Percentiles rank a stretch among this genome's conserved stretches.
These are phyloP conservation scores for Eumacrocentrus americanus DNA, from an alignment of 2,888 invertebrate genomes.

Conservation along the genomic window DNA sequence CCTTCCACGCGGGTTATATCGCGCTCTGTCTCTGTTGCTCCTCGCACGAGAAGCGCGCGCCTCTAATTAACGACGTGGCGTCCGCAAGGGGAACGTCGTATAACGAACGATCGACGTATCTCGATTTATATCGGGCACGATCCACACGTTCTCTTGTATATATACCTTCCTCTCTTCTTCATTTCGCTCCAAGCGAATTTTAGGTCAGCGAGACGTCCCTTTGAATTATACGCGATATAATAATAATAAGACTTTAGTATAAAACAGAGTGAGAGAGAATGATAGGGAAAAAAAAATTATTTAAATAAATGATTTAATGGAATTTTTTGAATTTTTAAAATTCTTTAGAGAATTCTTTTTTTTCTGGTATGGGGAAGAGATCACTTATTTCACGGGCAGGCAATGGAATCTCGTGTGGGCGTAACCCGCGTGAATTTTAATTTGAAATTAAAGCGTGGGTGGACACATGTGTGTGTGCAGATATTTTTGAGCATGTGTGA, in stretches of 20 bases:
- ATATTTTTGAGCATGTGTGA: constrained; percentile 7
- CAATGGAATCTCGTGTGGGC: constrained; percentile 17
- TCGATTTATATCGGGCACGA: constrained; percentile 40
- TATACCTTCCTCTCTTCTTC: constrained; percentile 4
- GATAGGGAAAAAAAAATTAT: background rate
- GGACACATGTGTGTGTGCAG: constrained; percentile 3
- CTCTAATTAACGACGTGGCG: constrained; percentile 50
- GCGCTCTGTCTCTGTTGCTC: background rate
- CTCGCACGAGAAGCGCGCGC: constrained; percentile 36
- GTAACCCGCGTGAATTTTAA: constrained; percentile 50
- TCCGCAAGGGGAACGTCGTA: constrained; percentile 34
- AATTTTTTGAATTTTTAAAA: background rate
- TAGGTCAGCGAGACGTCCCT: constrained; percentile 39
- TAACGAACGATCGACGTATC: constrained; percentile 43
- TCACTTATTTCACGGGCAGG: constrained; percentile 6
- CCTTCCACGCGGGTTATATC: constrained; percentile 27
- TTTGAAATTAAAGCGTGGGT: constrained; percentile 52
- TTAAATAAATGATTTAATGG: background rate
- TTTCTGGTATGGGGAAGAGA: background rate
- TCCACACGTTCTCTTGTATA: constrained; percentile 28
- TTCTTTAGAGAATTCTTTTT: background rate
- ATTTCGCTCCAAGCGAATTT: constrained; percentile 31
- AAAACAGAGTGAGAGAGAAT: background rate
- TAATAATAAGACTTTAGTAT: background rate
- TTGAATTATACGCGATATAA: constrained; percentile 31